Conservation (phyloP, 2,797 vertebrate species). For the Cygnus olor region DNA sequence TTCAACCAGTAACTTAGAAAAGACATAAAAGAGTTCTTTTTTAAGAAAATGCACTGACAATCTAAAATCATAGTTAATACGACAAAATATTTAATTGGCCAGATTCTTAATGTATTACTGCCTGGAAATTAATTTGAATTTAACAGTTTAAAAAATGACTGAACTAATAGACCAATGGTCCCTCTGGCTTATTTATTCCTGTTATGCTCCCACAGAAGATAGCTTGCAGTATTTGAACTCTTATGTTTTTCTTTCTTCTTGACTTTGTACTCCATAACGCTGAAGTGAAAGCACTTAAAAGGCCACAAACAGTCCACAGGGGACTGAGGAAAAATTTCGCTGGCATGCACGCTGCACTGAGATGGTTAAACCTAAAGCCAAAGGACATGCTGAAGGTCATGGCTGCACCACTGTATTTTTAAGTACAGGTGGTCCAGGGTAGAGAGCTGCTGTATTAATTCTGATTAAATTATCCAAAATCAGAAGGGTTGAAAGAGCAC, state of each 20-base stretch:
- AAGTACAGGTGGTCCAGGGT: accelerated
- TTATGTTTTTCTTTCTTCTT: not conserved
- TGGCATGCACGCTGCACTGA: not conserved
- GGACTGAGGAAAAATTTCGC: not conserved
- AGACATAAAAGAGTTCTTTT: not conserved
- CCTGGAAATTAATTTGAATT: not conserved
- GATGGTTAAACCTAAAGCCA: not conserved
- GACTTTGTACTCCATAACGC: not conserved
- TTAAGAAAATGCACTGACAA: not conserved
- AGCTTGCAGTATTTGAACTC: not conserved
- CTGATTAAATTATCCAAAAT: not conserved
- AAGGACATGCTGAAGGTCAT: not conserved
- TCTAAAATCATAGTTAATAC: not conserved
- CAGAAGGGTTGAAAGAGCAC: not conserved
- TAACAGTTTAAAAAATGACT: not conserved
- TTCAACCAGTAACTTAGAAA: not conserved
- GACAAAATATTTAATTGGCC: not conserved
- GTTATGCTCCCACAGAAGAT: not conserved
- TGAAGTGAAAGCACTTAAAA: not conserved
- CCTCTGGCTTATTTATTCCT: not conserved
- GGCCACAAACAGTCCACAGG: not conserved
- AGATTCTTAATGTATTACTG: not conserved
- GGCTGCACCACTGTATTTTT: not conserved
- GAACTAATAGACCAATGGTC: not conserved
- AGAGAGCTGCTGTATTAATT: not conserved